These are phyloP conservation scores for Caenorhabditis elegans DNA, from an alignment of 1,140 invertebrate species.

Conservation along the genomic window WBcel235 BX284606.5:8324501-8325000, in stretches of 20 bases:
- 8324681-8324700: conserved; percentile 25
- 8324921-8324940: conserved; percentile 27
- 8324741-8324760: conserved; percentile 31
- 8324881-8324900: neutral
- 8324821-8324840: conserved; percentile 11
- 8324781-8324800: conserved; percentile 28
- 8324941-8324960: conserved; percentile 35
- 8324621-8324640: conserved; percentile 39
- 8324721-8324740: conserved; percentile 37
- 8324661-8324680: neutral
- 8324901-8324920: neutral
- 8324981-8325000: conserved; percentile 22
- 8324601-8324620: conserved; percentile 32
- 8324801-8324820: conserved; percentile 27
- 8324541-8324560: conserved; percentile 15
- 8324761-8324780: conserved; percentile 29
- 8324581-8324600: conserved; percentile 20
- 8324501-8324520: conserved; percentile 31
- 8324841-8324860: conserved; percentile 36
- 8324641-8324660: neutral
- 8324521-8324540: conserved; percentile 21
- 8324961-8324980: conserved; percentile 23
- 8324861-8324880: conserved; percentile 29
- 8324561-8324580: conserved; percentile 33
- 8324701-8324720: conserved; percentile 29